A percentile compares a stretch with the other conserved stretches of the same genome.
These are phyloP conservation scores for Halcyon malimbica DNA, from an alignment of 2,113 vertebrate genomes.

Conservation along the genomic window DNA sequence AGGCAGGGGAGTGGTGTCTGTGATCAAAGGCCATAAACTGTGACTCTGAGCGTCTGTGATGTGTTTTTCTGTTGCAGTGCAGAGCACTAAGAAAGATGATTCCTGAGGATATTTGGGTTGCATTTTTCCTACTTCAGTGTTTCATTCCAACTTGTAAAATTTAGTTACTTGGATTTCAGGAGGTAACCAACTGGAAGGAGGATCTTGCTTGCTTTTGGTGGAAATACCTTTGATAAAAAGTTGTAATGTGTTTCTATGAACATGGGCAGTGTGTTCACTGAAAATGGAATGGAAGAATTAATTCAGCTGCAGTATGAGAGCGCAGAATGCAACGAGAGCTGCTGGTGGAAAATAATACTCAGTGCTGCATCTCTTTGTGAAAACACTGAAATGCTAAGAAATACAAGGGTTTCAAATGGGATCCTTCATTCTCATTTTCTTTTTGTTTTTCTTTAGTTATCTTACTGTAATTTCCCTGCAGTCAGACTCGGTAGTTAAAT, in stretches of 20 bases:
- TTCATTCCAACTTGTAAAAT: neutral
- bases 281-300: neutral
- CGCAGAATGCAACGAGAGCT: neutral
- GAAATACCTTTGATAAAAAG: neutral
- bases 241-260: neutral
- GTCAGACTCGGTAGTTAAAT: neutral
- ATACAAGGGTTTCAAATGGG: neutral
- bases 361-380: neutral
- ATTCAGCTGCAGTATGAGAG: neutral
- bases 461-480: neutral
- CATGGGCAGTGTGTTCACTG: fast-evolving
- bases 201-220: neutral
- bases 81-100: neutral
- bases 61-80: neutral
- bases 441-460: neutral
- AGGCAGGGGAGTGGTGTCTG: neutral
- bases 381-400: neutral
- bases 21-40: neutral
- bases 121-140: neutral
- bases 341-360: neutral
- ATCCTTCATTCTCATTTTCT: neutral
- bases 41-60: neutral
- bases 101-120: neutral
- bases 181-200: neutral
- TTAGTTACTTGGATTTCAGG: neutral